Evolutionary conservation across 2,888 invertebrate genomes (phyloP), one percentile per base, ranked within the genome.

Genomic region (Tipula lateralis): DNA sequence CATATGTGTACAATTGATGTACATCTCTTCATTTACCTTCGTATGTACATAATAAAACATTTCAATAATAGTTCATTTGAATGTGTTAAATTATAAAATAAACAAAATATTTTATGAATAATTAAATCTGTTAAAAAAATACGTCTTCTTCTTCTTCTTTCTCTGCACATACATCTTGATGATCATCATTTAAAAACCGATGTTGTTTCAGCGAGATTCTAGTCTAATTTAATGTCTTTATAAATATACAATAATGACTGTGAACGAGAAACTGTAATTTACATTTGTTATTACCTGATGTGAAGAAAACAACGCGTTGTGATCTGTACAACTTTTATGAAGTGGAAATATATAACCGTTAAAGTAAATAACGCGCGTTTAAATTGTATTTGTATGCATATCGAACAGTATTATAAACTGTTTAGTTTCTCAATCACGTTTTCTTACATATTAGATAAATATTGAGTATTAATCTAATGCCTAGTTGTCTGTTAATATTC

Each of bases 51-150:
- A 66, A 66, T 66, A 66, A 66, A 66, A 24, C 66, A 66, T 66
- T 66, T 66, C 66, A 66, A 66, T 66, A 66, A 66, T 66, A 66
- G 66, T 66, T 66, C 24, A 66, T 66, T 66, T 24, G 24, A 82
- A 36, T 3, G 83, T 83, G 83, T 83, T 83, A 83, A 83, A 30
- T 83, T 12, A 36, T 83, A 24, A 83, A 36, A 83, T 83, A 30
- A 83, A 83, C 34, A 83, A 83, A 24, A 34, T 2, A 32, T 83
- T 83, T 83, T 83, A 83, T 83, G 83, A 83, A 83, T 83, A 83
- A 83, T 36, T 83, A 83, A 83, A 34, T 82, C 30, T 82, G 82
- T 82, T 30, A 32, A 82, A 81, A 29, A 81, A 6, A 19, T 39
- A 9, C 13, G 13, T 39, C 66, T 66, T 24, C 44, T 24, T 66